phyloP scores from a whole-genome alignment of 2,797 vertebrate species.

The Ptychadena robeensis region DNA sequence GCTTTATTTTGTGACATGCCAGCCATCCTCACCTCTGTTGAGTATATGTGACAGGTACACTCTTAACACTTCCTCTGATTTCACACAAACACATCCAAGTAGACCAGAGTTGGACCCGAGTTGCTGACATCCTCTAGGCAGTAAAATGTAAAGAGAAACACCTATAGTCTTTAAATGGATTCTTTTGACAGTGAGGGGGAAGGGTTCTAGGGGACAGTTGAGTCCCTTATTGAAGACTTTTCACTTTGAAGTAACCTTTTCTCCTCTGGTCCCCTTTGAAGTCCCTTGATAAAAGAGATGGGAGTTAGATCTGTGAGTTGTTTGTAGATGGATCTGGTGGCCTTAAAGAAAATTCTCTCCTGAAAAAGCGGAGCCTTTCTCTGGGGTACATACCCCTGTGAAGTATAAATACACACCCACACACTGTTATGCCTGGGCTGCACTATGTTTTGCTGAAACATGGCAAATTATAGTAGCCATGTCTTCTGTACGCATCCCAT shows the following conservation, averaged over 20 bases:
- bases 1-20: too few species aligned
- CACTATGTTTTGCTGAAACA: too few species aligned
- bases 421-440: too few species aligned
- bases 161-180: constrained; percentile 7
- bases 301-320: background rate
- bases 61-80: background rate
- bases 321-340: too few species aligned
- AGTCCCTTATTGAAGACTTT: constrained; percentile 19
- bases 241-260: constrained; percentile 41
- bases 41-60: background rate
- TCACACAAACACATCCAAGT: background rate
- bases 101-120: constrained; percentile 8
- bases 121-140: background rate
- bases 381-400: too few species aligned
- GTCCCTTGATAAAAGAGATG: constrained; percentile 21
- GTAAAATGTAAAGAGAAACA: constrained; percentile 13
- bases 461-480: too few species aligned
- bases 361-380: too few species aligned
- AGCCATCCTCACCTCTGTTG: background rate
- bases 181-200: background rate
- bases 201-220: background rate
- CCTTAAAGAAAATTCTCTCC: too few species aligned
- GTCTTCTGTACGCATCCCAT: too few species aligned
- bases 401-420: too few species aligned
- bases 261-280: constrained; percentile 21